Conservation (phyloP, 1,140 invertebrate species). For the Pogonognathellus flavescens region DNA sequence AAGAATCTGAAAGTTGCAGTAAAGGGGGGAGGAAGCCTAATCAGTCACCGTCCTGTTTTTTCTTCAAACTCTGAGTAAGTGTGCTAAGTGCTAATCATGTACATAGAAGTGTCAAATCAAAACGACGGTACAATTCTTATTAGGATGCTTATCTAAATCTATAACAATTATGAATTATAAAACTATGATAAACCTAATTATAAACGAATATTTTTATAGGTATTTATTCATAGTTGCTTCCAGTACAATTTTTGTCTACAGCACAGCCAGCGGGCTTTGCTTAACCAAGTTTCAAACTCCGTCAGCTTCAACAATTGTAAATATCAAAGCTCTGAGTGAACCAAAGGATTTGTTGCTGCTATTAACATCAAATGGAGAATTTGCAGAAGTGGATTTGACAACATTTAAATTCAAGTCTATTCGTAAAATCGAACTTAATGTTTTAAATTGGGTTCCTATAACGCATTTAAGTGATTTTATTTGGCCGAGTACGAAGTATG, state of each 20-base stretch:
- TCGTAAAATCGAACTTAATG: not conserved
- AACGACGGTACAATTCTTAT: no score
- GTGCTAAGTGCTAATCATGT: not conserved
- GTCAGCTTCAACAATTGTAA: slow-evolving; percentile 56
- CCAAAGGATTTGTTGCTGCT: slow-evolving; percentile 30
- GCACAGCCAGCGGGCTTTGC: slow-evolving; percentile 27
- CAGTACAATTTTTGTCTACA: slow-evolving; percentile 49
- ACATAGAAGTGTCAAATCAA: not conserved
- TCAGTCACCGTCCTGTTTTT: slow-evolving; percentile 76
- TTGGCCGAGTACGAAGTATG: not conserved
- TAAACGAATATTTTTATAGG: not conserved
- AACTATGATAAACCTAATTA: no score
- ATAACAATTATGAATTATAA: not conserved
- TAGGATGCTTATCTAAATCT: not conserved
- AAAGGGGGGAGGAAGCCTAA: slow-evolving; percentile 76
- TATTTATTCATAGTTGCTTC: slow-evolving; percentile 44
- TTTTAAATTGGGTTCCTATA: slow-evolving; percentile 44
- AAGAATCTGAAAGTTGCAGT: slow-evolving; percentile 67
- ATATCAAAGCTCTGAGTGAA: not conserved
- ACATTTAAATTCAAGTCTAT: not conserved
- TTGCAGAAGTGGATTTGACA: slow-evolving; percentile 7
- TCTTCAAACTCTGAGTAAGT: slow-evolving; percentile 74
- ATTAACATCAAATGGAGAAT: slow-evolving; percentile 10
- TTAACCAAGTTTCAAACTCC: slow-evolving; percentile 53
- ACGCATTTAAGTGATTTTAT: slow-evolving; percentile 34